Percentiles rank a stretch among this genome's conserved stretches.
Conservation (phyloP, 2,888 invertebrate species). For the Ichneumon xanthorius region DNA sequence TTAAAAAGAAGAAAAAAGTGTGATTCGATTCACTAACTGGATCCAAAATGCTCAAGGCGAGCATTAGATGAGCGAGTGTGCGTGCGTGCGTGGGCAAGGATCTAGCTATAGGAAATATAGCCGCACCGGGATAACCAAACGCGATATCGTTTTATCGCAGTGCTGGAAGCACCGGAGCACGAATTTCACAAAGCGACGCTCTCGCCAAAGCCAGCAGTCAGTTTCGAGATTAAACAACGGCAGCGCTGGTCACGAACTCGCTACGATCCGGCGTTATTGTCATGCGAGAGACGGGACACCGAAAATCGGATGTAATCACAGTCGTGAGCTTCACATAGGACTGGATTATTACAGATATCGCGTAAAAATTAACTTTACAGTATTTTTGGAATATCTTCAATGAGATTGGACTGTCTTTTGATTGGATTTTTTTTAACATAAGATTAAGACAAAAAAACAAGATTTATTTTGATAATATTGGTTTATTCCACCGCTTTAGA, state of each 20-base stretch:
- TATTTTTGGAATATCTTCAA: not conserved
- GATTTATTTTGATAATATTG: too few relatives aligned
- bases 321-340: not conserved
- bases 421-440: not conserved
- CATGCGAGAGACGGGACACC: conserved; percentile 32
- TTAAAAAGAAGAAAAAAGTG: conserved; percentile 33
- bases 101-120: conserved; percentile 17
- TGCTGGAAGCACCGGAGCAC: conserved; percentile 33
- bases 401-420: not conserved
- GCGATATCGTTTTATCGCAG: conserved; percentile 63
- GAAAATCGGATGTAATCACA: conserved; percentile 58
- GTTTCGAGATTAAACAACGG: conserved; percentile 59
- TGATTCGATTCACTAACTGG: conserved; percentile 48
- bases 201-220: conserved; percentile 17
- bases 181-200: conserved; percentile 58
- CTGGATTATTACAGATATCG: conserved; percentile 39
- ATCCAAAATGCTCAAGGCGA: conserved; percentile 38
- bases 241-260: conserved; percentile 7
- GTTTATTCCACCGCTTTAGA: too few relatives aligned
- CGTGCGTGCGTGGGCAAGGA: conserved; percentile 6
- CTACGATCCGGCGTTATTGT: conserved; percentile 46
- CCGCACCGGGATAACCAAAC: conserved; percentile 31
- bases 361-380: conserved; percentile 17
- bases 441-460: too few relatives aligned
- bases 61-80: conserved; percentile 9